Base-by-base conservation (phyloP, 2,113 vertebrate species). In the Notiomystis cincta region DNA sequence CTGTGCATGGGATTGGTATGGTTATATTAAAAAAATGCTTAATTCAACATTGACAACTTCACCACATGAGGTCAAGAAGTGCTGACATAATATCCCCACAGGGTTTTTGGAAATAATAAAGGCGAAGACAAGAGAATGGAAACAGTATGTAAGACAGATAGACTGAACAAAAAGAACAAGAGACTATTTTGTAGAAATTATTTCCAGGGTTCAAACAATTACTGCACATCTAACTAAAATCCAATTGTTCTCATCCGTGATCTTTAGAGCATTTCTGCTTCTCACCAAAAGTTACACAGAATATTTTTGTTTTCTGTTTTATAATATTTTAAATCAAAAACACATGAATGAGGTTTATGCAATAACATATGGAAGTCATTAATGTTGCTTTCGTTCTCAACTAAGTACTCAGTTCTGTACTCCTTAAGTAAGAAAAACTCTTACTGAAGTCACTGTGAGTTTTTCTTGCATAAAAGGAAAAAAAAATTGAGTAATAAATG, bases 231-330 rank as follows among this genome's bases (percentile, higher is more conserved):
- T 95, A 96, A 95, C 90, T 96, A 91, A 93, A 96, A 96, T 71
- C 45, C 92, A 93, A 65, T 96, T 90, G 75, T 96, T 96, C 83
- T 97, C 92, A 89, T 96, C 89, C 70, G 5, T 94, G 90, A 94
- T 94, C 80, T 95, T 94, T 75, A 69, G 91, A 92, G 38, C 70
- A 69, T 93, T 97, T 96, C 45, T 96, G 33, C 44, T 96, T 93
- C 85, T 95, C 54, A 93, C 92, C 89, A 58, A 92, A 97, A 87
- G 90, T 93, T 95, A 71, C 81, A 95, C 44, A 79, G 92, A 95
- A 54, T 96, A 94, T 96, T 96, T 96, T 96, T 97, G 93, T 97
- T 96, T 97, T 96, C 82, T 97, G 87, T 93, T 97, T 97, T 89
- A 96, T 96, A 96, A 95, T 89, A 94, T 89, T 71, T 94, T 93